Evolutionary conservation across 2,797 vertebrate species (phyloP).

Genomic region (Antennarius maculatus): DNA sequence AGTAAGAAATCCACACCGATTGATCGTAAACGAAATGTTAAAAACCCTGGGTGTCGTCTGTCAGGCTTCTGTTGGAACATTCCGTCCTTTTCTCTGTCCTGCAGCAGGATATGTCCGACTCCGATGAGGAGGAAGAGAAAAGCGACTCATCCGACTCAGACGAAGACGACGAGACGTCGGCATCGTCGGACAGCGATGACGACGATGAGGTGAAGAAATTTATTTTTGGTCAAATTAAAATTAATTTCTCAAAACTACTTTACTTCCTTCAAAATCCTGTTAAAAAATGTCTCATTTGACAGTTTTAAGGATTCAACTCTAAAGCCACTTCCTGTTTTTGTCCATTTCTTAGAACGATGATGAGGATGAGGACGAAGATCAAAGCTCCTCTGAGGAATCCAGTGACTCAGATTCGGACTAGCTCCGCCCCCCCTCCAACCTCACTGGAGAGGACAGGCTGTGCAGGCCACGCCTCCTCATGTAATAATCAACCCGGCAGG

Average conservation of each 20-base stretch:
- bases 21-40: no score
- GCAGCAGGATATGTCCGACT: conserved; percentile 83
- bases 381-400: conserved; percentile 79
- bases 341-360: conserved; percentile 67
- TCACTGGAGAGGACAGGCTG: conserved; percentile 70
- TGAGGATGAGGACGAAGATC: conserved; percentile 77
- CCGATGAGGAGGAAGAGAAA: conserved; percentile 80
- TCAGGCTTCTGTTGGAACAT: conserved; percentile 1
- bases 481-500: conserved; percentile 40
- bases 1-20: conserved; percentile 58
- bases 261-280: no score
- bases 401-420: conserved; percentile 84
- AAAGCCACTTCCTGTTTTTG: conserved; percentile 2
- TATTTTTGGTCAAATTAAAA: no score
- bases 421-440: conserved; percentile 38
- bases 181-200: conserved; percentile 78
- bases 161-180: conserved; percentile 82
- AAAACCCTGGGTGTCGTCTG: not conserved
- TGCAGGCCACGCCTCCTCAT: conserved; percentile 75
- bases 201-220: conserved; percentile 67
- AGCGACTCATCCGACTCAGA: conserved; percentile 79
- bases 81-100: not conserved
- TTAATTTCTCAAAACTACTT: no score
- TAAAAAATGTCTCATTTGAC: no score
- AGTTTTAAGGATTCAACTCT: no score